Evolutionary conservation across 2,113 vertebrate species (phyloP).

Genomic region (Atrichornis clamosus): DNA sequence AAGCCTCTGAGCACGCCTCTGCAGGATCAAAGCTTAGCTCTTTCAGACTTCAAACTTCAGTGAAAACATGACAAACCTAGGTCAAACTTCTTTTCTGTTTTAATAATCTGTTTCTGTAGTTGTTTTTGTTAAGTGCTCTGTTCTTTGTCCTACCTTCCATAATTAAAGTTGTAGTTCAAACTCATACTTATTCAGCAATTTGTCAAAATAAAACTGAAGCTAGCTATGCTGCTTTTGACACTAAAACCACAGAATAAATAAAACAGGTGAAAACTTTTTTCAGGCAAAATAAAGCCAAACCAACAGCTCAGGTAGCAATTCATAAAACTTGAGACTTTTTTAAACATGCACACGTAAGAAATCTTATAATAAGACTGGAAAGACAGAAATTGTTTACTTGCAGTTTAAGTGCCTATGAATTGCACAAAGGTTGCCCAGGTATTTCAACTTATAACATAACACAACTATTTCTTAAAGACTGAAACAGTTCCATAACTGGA

Average conservation of each 20-base stretch:
- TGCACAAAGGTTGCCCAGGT: not conserved
- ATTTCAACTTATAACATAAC: not conserved
- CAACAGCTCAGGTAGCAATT: not conserved
- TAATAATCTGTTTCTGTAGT: conserved; percentile 25
- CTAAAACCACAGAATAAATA: not conserved
- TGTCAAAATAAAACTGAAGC: not conserved
- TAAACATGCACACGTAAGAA: not conserved
- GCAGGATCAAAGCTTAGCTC: not conserved
- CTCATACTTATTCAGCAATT: not conserved
- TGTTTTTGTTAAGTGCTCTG: conserved; percentile 17
- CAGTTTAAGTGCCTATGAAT: not conserved
- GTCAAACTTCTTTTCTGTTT: conserved; percentile 34
- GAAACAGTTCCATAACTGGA: not conserved
- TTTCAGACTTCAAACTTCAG: not conserved
- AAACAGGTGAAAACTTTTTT: not conserved
- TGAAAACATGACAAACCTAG: not conserved
- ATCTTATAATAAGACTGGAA: not conserved
- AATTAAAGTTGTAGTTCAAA: not conserved
- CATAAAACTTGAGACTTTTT: not conserved
- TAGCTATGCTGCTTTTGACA: not conserved
- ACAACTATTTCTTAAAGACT: not conserved
- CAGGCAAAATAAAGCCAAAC: not conserved
- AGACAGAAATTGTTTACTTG: not conserved
- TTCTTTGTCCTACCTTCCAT: not conserved
- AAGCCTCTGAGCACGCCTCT: not conserved